phyloP scores from a whole-genome alignment of 1,140 invertebrate species.

The Tetragonula clypearis region DNA sequence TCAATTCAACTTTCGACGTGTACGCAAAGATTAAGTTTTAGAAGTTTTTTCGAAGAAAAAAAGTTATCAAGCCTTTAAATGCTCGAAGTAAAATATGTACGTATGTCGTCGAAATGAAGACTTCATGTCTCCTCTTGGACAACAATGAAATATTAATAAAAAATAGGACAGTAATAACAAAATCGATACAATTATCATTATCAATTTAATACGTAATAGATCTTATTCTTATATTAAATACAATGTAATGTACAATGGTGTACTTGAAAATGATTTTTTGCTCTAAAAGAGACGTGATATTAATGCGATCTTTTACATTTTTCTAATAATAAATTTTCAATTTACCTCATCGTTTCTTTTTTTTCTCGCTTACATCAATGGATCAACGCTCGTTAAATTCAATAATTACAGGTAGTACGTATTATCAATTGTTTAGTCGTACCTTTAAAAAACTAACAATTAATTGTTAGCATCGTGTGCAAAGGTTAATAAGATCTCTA shows the following conservation, averaged over 20 bases:
- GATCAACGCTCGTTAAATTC: background rate
- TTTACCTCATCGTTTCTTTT: background rate
- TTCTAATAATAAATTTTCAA: background rate
- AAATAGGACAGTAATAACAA: background rate
- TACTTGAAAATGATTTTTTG: constrained; percentile 22
- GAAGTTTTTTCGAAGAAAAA: too few species aligned
- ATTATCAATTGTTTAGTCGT: background rate
- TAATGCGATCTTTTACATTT: background rate
- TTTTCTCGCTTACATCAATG: background rate
- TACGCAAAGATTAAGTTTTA: too few species aligned
- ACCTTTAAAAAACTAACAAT: background rate
- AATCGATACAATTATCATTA: background rate
- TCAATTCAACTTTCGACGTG: too few species aligned
- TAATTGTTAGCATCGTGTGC: background rate
- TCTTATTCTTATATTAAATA: constrained; percentile 13
- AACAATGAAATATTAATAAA: background rate
- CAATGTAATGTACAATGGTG: background rate
- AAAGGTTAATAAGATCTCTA: background rate
- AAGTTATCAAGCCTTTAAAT: too few species aligned
- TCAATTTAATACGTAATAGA: constrained; percentile 19
- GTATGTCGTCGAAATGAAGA: too few species aligned
- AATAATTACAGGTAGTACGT: background rate
- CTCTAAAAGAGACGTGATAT: background rate
- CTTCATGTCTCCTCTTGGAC: too few species aligned
- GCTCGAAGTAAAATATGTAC: too few species aligned